These are phyloP conservation scores for Rhyacophila evoluta DNA, from an alignment of 2,888 invertebrate species.

Conservation along the genomic window DNA sequence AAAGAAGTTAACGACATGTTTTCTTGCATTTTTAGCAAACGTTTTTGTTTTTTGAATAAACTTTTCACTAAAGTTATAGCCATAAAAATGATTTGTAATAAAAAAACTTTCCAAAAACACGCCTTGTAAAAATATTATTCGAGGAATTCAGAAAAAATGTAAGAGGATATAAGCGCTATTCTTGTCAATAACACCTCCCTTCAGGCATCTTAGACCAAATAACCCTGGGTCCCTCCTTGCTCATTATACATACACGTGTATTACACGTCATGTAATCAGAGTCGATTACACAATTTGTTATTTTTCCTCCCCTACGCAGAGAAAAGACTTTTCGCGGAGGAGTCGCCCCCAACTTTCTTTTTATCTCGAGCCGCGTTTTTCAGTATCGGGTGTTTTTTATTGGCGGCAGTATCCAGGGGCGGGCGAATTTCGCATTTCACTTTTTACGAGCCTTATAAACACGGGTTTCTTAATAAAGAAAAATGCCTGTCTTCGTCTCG, in stretches of 20 bases:
- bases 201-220: conserved; percentile 2
- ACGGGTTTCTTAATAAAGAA: conserved; percentile 23
- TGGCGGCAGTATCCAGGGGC: conserved; percentile 25
- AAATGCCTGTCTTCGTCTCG: background rate
- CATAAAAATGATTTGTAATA: too few species aligned
- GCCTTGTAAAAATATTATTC: too few species aligned
- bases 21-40: background rate
- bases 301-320: conserved; percentile 39
- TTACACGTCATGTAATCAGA: conserved; percentile 53
- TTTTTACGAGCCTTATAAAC: conserved; percentile 38
- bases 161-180: background rate
- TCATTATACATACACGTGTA: conserved; percentile 54
- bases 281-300: conserved; percentile 55
- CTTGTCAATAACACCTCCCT: conserved; percentile 1
- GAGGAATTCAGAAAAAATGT: background rate
- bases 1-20: background rate
- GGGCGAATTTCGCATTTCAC: conserved; percentile 18
- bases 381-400: conserved; percentile 53
- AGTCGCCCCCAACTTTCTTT: conserved; percentile 33
- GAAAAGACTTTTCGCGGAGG: conserved; percentile 17
- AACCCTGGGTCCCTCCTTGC: conserved; percentile 31
- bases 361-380: conserved; percentile 43
- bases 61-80: too few species aligned
- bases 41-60: background rate
- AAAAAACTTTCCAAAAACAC: too few species aligned